Evolutionary conservation across 2,888 invertebrate species (phyloP), one percentile per base, ranked within the genome.

Genomic region (Epistrophe eligans): DNA sequence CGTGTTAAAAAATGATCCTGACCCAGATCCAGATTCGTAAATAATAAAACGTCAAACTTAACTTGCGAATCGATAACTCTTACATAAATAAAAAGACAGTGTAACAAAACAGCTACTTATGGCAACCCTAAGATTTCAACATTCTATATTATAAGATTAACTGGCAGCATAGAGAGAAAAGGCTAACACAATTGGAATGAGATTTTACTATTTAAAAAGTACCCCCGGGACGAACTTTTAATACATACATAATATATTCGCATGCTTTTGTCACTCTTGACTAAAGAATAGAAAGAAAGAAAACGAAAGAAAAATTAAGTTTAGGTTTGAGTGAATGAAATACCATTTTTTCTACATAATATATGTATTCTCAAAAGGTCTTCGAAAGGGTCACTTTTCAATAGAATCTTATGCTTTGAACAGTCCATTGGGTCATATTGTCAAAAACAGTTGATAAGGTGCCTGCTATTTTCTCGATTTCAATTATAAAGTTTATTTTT

Each of bases 191-290:
- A 85, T 57, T 50, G 57, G 62, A 70, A 73, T 72, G 77, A 57
- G 50, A 85, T 80, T 79, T 80, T 80, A 77, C 80, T 85, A 80
- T 77, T 85, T 85, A 80, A 70, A 77, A 67, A 55, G 35, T 35
- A 3, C 35, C 58, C 70, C 74, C 15, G 2, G 19, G 73, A 32
- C 2, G 58, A 52, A 19, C 43, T 70, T 67, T 57, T 19, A 50
- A 24, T 55, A 19, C 55, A 32, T 28, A 13, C 43, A 43, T 43
- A 43, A 50, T 55, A 55, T n/a, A 48, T 67, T 67, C 67, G 17
- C 38, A 77, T 60, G 64, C 67, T 77, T 66, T 52, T 35, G 52
- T 77, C 72, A 77, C 43, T 40, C 35, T 40, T 50, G 4, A 24
- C 13, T 24, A 35, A 58, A 50, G 19, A 35, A 15, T 7, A 43